phyloP scores from a whole-genome alignment of 64 coral and sea anemone species.

The Astreopora myriophthalma region DNA sequence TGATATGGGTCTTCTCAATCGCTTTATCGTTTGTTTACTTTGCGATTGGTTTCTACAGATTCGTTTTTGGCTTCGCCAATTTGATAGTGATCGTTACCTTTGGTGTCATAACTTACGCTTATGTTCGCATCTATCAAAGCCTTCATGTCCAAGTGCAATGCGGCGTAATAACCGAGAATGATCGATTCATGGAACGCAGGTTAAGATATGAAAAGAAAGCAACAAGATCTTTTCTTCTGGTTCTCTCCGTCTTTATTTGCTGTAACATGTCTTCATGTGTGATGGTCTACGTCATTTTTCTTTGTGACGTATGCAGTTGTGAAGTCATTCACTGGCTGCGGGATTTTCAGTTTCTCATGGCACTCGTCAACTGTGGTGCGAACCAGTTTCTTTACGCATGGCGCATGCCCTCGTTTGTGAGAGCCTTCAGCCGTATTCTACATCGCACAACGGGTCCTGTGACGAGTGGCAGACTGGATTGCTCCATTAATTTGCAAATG shows the following conservation, averaged over 20 bases:
- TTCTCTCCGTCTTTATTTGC: constrained; percentile 51
- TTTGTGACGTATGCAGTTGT: constrained; percentile 65
- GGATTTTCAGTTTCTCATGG: constrained; percentile 70
- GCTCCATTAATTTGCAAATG: not conserved
- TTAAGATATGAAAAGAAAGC: constrained; percentile 63
- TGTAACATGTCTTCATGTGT: constrained; percentile 70
- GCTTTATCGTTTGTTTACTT: constrained; percentile 54
- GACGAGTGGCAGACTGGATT: not conserved
- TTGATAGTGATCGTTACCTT: constrained; percentile 28
- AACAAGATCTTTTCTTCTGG: constrained; percentile 66
- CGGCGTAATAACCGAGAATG: not conserved
- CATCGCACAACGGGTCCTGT: not conserved
- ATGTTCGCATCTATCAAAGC: constrained; percentile 63
- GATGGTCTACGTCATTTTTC: constrained; percentile 50
- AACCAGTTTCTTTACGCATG: constrained; percentile 85
- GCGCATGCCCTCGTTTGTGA: constrained; percentile 76
- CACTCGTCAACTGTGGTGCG: constrained; percentile 55
- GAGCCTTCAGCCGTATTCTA: constrained; percentile 42
- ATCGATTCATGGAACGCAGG: not conserved
- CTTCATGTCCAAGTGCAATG: constrained; percentile 55
- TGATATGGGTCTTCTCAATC: constrained; percentile 60
- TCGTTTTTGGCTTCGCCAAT: constrained; percentile 73
- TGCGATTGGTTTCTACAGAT: constrained; percentile 54
- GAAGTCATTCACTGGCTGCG: constrained; percentile 73
- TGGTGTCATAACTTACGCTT: constrained; percentile 40